A percentile compares a stretch with the other conserved stretches of the same genome.
These are phyloP conservation scores for Heliconius melpomene DNA, from an alignment of 1,140 invertebrate species.

Conservation along the genomic window DNA sequence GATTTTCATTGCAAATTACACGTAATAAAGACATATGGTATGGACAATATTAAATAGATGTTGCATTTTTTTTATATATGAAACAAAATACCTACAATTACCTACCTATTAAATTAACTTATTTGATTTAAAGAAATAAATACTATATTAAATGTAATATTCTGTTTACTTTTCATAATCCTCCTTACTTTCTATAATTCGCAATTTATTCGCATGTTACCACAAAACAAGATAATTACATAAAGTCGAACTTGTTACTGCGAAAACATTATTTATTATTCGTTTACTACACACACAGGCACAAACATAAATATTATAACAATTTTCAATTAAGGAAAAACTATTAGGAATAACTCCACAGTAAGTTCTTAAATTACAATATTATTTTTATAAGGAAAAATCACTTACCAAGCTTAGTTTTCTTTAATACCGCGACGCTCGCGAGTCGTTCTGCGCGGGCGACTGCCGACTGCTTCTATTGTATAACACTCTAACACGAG, in stretches of 20 bases:
- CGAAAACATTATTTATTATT: neutral
- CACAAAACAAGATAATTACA: neutral
- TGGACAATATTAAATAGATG: neutral
- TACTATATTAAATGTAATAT: neutral
- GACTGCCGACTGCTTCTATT: conserved; percentile 33
- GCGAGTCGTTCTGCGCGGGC: conserved; percentile 33
- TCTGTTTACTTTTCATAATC: neutral
- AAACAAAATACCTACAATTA: too few relatives aligned
- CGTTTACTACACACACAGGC: neutral
- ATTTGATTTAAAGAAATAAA: too few relatives aligned
- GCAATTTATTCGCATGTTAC: neutral
- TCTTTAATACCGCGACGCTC: conserved; percentile 22
- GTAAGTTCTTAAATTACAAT: neutral
- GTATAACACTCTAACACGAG: conserved; percentile 28
- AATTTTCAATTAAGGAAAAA: neutral
- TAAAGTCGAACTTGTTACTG: neutral
- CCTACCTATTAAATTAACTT: neutral
- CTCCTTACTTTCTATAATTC: neutral
- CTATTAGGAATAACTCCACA: neutral
- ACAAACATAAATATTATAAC: too few relatives aligned
- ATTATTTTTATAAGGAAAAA: conserved; percentile 23
- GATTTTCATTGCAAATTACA: neutral
- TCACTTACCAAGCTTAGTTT: conserved; percentile 33
- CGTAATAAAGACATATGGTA: neutral
- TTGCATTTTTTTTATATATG: too few relatives aligned